Conservation (phyloP, 1,140 invertebrate genomes). For the Glossosoma conforme region DNA sequence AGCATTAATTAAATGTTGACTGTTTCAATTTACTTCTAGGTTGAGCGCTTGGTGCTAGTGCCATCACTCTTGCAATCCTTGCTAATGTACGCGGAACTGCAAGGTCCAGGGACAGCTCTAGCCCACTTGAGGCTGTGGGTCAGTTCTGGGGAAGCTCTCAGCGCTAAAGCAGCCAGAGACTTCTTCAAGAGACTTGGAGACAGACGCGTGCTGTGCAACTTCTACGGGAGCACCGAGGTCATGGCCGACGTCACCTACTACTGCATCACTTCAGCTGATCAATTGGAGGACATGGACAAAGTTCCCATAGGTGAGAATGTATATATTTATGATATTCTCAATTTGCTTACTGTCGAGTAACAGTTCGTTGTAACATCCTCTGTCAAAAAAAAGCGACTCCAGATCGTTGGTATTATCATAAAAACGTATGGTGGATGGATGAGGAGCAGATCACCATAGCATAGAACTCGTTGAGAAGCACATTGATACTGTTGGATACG, state of each 20-base stretch:
- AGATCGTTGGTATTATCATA: too few species aligned
- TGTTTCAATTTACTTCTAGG: slow-evolving; percentile 41
- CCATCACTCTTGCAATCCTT: slow-evolving; percentile 76
- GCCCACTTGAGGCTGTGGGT: slow-evolving; percentile 68
- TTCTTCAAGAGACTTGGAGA: slow-evolving; percentile 61
- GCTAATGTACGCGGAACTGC: slow-evolving; percentile 61
- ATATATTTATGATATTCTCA: too few species aligned
- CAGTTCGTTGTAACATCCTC: too few species aligned
- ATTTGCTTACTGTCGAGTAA: too few species aligned
- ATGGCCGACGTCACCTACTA: slow-evolving; percentile 78
- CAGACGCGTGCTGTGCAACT: slow-evolving; percentile 67
- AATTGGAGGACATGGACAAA: slow-evolving; percentile 59
- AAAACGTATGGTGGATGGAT: too few species aligned
- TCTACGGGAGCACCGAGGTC: slow-evolving; percentile 86
- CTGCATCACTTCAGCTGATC: slow-evolving; percentile 44
- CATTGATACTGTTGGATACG: too few species aligned
- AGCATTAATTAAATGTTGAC: slow-evolving; percentile 2
- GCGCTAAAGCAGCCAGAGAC: slow-evolving; percentile 59
- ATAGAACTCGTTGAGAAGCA: too few species aligned
- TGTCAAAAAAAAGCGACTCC: too few species aligned
- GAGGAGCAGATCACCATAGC: too few species aligned
- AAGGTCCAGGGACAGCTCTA: slow-evolving; percentile 43
- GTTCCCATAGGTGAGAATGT: slow-evolving; percentile 70
- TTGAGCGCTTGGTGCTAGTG: slow-evolving; percentile 73
- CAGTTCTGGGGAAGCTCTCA: slow-evolving; percentile 75